Evolutionary conservation across 1,140 invertebrate species (phyloP), one percentile per base, ranked within the genome.

Genomic region (Dendrolimus punctatus): DNA sequence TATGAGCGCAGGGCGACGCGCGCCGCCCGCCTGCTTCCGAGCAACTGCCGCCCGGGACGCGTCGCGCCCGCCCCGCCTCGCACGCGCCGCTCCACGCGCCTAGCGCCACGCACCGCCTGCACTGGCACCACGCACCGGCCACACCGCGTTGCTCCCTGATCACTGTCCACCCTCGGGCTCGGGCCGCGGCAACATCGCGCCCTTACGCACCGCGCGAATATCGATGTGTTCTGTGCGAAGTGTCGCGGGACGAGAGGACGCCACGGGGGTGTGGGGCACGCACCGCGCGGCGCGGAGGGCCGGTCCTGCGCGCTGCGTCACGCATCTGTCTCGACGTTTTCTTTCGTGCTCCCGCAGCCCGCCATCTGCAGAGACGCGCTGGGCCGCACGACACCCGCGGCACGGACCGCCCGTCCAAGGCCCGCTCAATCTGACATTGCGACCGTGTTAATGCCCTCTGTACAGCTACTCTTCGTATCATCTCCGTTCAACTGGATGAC

Each of bases 291-390:
- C 57, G 68, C 62, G 67, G 76, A 73, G 77, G 56, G 66, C 61
- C 65, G 74, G 53, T 84, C 81, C 76, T 85, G 81, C 81, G 79
- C 81, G 78, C 73, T 85, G 81, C 79, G 79, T 80, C 79, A 85
- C 81, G 79, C 79, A 82, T 82, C 78, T 76, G 62, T 78, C 76
- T 75, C 71, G 69, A 60, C 62, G 64, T 53, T 67, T 76, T 73
- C 76, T 81, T 80, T 76, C 71, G 80, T 79, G 73, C 69, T 74
- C 73, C 71, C 73, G 76, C 73, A 78, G 64, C 69, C 60, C 71
- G 69, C 69, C 75, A 80, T 80, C 81, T 73, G 81, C 81, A 85
- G 75, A 77, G 70, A 67, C 64, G 71, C 61, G 67, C 55, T 65
- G 63, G 57, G 53, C 59, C 56, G 56, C 65, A 55, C 68, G 39